phyloP scores from a whole-genome alignment of 1,140 invertebrate genomes.

The Sycophaga agraensis region DNA sequence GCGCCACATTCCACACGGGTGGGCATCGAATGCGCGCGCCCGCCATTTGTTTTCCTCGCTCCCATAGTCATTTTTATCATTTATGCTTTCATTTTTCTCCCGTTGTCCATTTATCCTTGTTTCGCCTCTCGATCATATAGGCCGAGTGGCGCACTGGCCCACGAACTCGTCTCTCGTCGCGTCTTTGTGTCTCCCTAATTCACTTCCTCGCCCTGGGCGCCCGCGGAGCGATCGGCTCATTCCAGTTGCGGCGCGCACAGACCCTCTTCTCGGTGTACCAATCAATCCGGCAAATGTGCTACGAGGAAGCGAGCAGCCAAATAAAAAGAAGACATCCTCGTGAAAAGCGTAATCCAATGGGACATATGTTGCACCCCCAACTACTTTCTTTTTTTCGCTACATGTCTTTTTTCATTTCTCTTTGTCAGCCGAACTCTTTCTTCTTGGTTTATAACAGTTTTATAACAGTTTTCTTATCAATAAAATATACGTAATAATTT shows the following conservation, averaged over 20 bases:
- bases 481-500: no score
- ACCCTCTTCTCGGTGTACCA: conserved; percentile 2
- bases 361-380: not conserved
- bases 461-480: no score
- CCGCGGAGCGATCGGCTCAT: not conserved
- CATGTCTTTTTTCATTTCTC: no score
- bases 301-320: not conserved
- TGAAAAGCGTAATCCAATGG: not conserved
- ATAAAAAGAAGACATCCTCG: not conserved
- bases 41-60: no score
- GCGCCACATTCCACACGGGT: no score
- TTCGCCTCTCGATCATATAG: no score
- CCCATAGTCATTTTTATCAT: not conserved
- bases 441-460: no score
- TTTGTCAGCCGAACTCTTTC: no score
- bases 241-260: not conserved
- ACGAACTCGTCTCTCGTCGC: not conserved
- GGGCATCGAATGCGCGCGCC: no score
- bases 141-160: no score
- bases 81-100: not conserved
- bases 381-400: no score
- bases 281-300: conserved; percentile 10
- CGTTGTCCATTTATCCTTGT: not conserved
- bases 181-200: not conserved
- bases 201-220: not conserved